Evolutionary conservation across 2,888 invertebrate genomes (phyloP), one percentile per base, ranked within the genome.

Genomic region (Macrosoma leucophasiata): DNA sequence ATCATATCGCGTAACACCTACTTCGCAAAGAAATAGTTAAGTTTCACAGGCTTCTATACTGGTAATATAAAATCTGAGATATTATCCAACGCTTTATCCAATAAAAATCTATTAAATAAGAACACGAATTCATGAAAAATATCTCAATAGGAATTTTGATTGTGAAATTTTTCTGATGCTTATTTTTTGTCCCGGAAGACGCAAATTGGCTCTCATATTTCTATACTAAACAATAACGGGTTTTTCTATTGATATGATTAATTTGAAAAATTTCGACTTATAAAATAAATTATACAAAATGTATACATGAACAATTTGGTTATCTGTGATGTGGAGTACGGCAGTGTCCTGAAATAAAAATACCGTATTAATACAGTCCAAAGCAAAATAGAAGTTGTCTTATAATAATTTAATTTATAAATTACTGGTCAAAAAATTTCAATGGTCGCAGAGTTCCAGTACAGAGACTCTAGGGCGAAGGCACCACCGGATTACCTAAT

Each of bases 271-370:
- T n/a, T 30, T 30, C 27, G 36, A 33, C 35, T 36, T 34, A 41
- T 15, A 33, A 43, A 40, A 33, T 36, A 35, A 39, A 43, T 27
- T 11, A 31, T 37, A 28, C 27, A 20, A 21, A 22, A 31, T 38
- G 24, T 34, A 33, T 15, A 35, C 26, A 21, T 39, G 37, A 39
- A 15, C 31, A 37, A 58, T 55, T 43, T 58, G 62, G 74, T 71
- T 78, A 81, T 71, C 77, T 79, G 48, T 77, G 79, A 38, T 84
- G 82, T 6, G 82, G 81, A 0, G 81, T 81, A 11, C 82, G 68
- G 54, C 82, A 84, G 44, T 79, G 81, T 23, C 82, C 82, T 84
- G 78, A 20, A 69, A 77, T 33, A 51, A 44, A 42, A 36, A 18
- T 35, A n/a, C n/a, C n/a, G n/a, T n/a, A n/a, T n/a, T n/a, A n/a